Percentiles rank a stretch among this genome's conserved stretches.
Evolutionary conservation across 2,888 invertebrate genomes (phyloP).

Genomic region (Leptinotarsa juncta): DNA sequence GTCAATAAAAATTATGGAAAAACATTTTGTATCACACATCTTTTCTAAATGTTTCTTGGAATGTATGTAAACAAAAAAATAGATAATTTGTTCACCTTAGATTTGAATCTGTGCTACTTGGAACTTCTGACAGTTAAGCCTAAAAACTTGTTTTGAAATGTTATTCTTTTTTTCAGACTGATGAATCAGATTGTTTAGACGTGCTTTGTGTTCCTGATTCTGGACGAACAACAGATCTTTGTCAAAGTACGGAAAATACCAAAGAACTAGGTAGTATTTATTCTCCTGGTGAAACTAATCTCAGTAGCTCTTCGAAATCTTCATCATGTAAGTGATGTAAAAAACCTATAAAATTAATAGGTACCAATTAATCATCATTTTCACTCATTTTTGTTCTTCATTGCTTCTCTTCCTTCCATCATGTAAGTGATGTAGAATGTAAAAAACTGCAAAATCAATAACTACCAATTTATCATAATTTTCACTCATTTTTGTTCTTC

Average conservation of each 20-base stretch:
- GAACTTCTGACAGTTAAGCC: neutral
- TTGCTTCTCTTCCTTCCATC: conserved; percentile 52
- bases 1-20: too few species aligned
- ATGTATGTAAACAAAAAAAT: too few species aligned
- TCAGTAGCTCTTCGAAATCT: conserved; percentile 69
- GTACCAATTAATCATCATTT: too few species aligned
- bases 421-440: conserved; percentile 34
- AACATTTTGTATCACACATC: too few species aligned
- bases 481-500: too few species aligned
- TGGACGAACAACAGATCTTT: conserved; percentile 72
- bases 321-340: conserved; percentile 44
- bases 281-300: conserved; percentile 67
- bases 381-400: too few species aligned
- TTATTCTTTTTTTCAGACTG: conserved; percentile 70
- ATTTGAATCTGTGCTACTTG: too few species aligned
- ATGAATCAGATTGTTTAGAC: conserved; percentile 70
- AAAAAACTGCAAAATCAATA: too few species aligned
- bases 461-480: too few species aligned
- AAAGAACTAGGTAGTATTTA: conserved; percentile 56
- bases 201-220: conserved; percentile 67
- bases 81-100: too few species aligned
- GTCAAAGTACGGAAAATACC: conserved; percentile 68
- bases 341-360: too few species aligned
- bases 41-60: too few species aligned
- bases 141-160: neutral